Evolutionary conservation across 1,140 invertebrate species (phyloP), one percentile per base, ranked within the genome.

Genomic region (Drusus annulatus): DNA sequence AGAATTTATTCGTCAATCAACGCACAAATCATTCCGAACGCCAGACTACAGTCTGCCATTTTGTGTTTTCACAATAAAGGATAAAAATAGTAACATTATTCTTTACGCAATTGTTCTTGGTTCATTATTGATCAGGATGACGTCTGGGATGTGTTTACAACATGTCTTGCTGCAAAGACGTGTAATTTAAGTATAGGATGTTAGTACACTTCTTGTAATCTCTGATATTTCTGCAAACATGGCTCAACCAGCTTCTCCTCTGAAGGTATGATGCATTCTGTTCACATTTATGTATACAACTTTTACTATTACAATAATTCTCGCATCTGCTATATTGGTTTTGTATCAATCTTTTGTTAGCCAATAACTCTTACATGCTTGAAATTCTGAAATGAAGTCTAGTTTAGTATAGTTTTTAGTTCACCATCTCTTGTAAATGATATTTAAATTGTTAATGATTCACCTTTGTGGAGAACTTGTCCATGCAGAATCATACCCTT

Each of bases 51-150:
- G 65, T 69, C 65, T 69, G 65, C 65, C 65, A 69, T 69, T 69
- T 69, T 69, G 65, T 69, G 65, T 69, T 69, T 69, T 69, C 36
- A 69, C 36, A 69, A 69, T 69, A 69, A 50, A 69, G 45, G 31
- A 50, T 69, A 69, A 69, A 69, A 69, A 69, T 69, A 69, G 36
- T 36, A 2, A 69, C 36, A 69, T 69, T 65, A 13, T 16, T 31
- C 21, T 69, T 17, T 45, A 13, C n/a, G 31, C 36, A 69, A 50
- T 50, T 69, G 36, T 19, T 50, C 31, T 69, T 50, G 36, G n/a
- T 69, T 69, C 45, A 23, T 69, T 45, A 50, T 45, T 69, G 36
- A 50, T 69, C 65, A 19, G 36, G 3, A 50, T 50, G 36, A 19
- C 17, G 36, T 1, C 10, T 21, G 25, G 62, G 16, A 25, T 65